Evolutionary conservation across 2,113 vertebrate species (phyloP).

Genomic region (Pseudorasbora parva): DNA sequence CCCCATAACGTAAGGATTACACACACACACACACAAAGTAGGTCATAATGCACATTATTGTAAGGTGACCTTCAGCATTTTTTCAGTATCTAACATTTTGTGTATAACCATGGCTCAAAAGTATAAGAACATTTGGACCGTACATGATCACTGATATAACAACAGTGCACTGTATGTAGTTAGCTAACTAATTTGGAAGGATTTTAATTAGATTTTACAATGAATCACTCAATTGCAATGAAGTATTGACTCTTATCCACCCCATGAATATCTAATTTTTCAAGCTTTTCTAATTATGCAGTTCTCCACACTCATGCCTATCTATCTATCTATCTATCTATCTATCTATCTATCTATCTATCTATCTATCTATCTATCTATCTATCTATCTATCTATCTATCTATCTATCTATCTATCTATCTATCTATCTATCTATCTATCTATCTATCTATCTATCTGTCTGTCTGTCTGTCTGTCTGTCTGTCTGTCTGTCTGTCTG

Average conservation of each 20-base stretch:
- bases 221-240: background rate
- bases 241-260: background rate
- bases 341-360: background rate
- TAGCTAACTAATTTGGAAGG: background rate
- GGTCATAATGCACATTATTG: slow-evolving; percentile 25
- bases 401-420: background rate
- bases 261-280: background rate
- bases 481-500: background rate
- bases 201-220: background rate
- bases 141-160: background rate
- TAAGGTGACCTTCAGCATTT: slow-evolving; percentile 32
- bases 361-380: slow-evolving; percentile 4
- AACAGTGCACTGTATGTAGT: background rate
- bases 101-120: background rate
- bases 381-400: background rate
- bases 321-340: background rate
- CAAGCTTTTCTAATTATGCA: background rate
- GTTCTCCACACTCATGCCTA: background rate
- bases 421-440: background rate
- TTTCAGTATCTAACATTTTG: background rate
- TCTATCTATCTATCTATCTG: background rate
- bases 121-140: background rate
- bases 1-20: too few relatives aligned
- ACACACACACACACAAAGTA: background rate
- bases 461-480: background rate